Conservation (phyloP, 2,888 invertebrate genomes). For the Cheilosia vulpina region DNA sequence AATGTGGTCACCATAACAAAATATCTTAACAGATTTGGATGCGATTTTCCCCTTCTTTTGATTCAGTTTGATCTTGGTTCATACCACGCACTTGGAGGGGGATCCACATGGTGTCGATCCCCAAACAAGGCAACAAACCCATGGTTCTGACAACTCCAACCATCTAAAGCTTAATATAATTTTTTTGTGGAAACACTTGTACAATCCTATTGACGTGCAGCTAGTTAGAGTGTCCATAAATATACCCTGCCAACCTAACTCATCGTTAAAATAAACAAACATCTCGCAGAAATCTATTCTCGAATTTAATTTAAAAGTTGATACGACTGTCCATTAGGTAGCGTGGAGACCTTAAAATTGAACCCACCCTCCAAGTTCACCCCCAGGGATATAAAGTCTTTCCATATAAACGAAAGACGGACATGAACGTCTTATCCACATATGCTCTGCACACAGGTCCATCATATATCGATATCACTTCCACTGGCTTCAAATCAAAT, state of each 20-base stretch:
- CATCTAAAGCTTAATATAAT: too few relatives aligned
- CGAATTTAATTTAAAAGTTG: slow-evolving; percentile 40
- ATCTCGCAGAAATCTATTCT: slow-evolving; percentile 49
- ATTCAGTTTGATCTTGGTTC: too few relatives aligned
- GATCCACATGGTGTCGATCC: too few relatives aligned
- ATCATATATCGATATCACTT: slow-evolving; percentile 61
- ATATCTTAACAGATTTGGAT: too few relatives aligned
- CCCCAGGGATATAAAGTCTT: slow-evolving; percentile 27
- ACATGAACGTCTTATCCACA: slow-evolving; percentile 14
- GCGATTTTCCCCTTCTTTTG: too few relatives aligned
- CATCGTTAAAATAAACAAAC: slow-evolving; percentile 6
- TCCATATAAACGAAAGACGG: slow-evolving; percentile 17
- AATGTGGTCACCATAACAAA: too few relatives aligned
- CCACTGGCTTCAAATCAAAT: slow-evolving; percentile 71
- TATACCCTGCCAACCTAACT: background rate
- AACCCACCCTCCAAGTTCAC: slow-evolving; percentile 32
- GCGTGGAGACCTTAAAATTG: slow-evolving; percentile 51
- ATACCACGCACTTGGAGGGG: too few relatives aligned
- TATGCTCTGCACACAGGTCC: slow-evolving; percentile 11
- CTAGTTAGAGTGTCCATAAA: background rate
- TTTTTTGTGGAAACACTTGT: too few relatives aligned
- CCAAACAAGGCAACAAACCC: too few relatives aligned
- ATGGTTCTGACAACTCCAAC: too few relatives aligned
- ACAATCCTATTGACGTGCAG: too few relatives aligned
- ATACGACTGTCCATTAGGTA: slow-evolving; percentile 9